Base-by-base conservation (phyloP, 2,113 vertebrate genomes). In the Calidris pygmaea region DNA sequence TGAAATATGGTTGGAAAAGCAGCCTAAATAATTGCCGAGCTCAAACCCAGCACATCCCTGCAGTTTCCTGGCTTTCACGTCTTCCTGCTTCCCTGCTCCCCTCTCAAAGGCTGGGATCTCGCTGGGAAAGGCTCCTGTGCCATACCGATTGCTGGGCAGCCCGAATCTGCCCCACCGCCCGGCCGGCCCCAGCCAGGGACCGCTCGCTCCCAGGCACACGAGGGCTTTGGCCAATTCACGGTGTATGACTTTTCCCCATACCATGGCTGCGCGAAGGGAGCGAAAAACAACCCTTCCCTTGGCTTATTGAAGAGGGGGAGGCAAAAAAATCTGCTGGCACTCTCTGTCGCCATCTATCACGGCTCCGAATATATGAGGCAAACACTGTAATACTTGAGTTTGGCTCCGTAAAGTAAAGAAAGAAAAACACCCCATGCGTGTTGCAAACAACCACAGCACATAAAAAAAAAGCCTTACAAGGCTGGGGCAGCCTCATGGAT, bases 381-480 rank as follows among this genome's bases (percentile, higher is more conserved):
- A 79, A 70, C 3, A 19, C 92, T 95, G 81, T 37, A 75, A 87
- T 95, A 93, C 82, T 92, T 74, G 76, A 72, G 63, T 91, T 95
- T 91, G 92, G 74, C 91, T 90, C 53, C 0, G 3, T 56, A 41
- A 68, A 80, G 58, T 53, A 50, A 78, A 78, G 10, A 74, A 84
- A 76, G 68, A 52, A 82, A 14, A 10, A 3, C 55, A 92, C 41
- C 68, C 77, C 67, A n/a, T 58, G 73, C 56, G 89, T 95, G 65
- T 87, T 66, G 60, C 89, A 92, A 94, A 95, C 89, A 85, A 67
- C 53, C 65, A 72, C 55, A 47, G 95, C n/a, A 66, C 90, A 43
- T 86, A 47, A 65, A 91, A 85, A 88, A 94, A 96, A 78, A 88
- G 92, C 95, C 97, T 95, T 97, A 97, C 95, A 97, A 97, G 97